Evolutionary conservation across 35 echinoderm and acorn worm genomes (phyloP), one percentile per base, ranked within the genome.

Genomic region (Lytechinus variegatus): DNA sequence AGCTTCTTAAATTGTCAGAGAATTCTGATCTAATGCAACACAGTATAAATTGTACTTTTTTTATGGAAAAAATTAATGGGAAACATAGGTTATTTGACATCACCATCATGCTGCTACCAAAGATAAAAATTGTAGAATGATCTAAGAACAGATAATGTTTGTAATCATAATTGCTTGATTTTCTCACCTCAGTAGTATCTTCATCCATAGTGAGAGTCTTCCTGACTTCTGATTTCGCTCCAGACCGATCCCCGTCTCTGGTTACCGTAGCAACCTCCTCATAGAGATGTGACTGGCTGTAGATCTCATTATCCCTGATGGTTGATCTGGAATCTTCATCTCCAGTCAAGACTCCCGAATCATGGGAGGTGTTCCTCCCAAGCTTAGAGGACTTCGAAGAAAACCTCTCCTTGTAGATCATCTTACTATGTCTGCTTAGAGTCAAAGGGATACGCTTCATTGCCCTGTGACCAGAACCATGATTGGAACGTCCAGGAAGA

Each of bases 181-280:
- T 44, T 56, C 95, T 97, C 94, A 98, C 97, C 97, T 98, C 97
- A 86, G 96, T 94, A 86, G 96, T 97, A 90, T 97, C 95, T 52
- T 95, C 95, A 53, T 97, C 97, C 88, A 97, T 60, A 16, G 87
- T 54, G 52, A 89, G 87, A 53, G 55, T 96, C 61, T 95, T 95
- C 94, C 87, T 89, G 14, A 95, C 94, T 94, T 96, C 94, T 29
- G 94, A 95, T 87, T 95, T 96, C 16, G 28, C 54, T 86, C 52
- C 87, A 9, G 86, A 66, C 27, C 56, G 54, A n/a, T 96, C 87
- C 13, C 95, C 95, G 4, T 55, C 52, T 91, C 27, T n/a, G 86
- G 92, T 90, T 54, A 89, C 86, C 54, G 28, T 72, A 53, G 94
- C 94, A 21, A 96, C 95, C 54, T 97, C 95, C 28, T 98, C 97